These are phyloP conservation scores for Struthidea cinerea DNA, from an alignment of 2,113 vertebrate genomes.

Conservation along the genomic window DNA sequence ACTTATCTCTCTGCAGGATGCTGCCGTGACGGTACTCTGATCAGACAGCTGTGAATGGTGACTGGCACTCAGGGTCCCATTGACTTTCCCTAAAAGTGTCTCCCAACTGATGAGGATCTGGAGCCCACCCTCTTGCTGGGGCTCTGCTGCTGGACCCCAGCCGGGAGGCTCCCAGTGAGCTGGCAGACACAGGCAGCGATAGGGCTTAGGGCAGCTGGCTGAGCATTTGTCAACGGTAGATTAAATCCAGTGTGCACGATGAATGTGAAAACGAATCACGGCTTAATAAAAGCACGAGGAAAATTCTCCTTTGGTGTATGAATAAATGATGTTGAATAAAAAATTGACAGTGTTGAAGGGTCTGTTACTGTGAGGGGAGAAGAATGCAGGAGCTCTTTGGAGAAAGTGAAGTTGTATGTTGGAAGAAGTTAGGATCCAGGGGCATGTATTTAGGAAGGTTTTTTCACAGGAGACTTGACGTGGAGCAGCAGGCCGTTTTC, in stretches of 20 bases:
- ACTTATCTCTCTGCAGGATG: neutral
- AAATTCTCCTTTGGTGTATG: neutral
- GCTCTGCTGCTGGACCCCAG: neutral
- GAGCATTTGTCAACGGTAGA: neutral
- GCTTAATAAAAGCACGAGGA: neutral
- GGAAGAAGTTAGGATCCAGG: neutral
- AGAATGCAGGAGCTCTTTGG: neutral
- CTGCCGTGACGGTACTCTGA: neutral
- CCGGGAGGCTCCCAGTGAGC: neutral
- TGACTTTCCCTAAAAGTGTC: neutral
- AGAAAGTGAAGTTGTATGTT: fast-evolving
- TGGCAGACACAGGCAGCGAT: fast-evolving
- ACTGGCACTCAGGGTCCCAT: neutral
- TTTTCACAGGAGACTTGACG: neutral
- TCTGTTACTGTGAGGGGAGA: neutral
- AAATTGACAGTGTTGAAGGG: neutral
- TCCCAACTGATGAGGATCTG: fast-evolving
- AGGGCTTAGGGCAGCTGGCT: neutral
- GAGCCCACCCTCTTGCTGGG: neutral
- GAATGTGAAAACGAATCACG: neutral
- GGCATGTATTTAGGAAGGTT: neutral
- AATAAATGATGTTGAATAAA: neutral
- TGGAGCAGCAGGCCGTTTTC: fast-evolving
- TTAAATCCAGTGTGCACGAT: neutral
- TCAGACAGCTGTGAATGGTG: neutral